Evolutionary conservation across 2,113 vertebrate species (phyloP), one percentile per base, ranked within the genome.

Genomic region (Psilopogon haemacephalus): DNA sequence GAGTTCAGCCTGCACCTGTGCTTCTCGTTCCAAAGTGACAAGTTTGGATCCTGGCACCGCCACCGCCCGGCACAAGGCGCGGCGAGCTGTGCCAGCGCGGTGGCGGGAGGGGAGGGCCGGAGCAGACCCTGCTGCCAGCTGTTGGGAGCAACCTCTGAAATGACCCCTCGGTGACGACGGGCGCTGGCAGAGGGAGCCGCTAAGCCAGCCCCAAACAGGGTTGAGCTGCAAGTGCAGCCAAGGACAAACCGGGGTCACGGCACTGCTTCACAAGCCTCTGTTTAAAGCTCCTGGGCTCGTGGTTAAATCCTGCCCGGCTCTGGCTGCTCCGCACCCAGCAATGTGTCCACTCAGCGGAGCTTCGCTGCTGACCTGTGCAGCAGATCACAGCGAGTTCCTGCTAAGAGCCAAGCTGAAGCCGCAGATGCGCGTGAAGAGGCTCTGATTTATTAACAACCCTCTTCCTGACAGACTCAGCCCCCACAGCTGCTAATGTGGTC

Each of bases 1-100:
- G 26, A 27, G 84, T 19, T 28, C 38, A 69, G 73, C 40, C 54
- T 38, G 95, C 94, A 96, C 86, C 93, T 95, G 95, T 71, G 84
- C 83, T 59, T 1, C 64, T 63, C 6, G 11, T 33, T 42, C 70
- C 92, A 8, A 15, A 55, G 60, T 5, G 12, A 48, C 7, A 7
- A 37, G 42, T 15, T 2, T 16, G 84, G 71, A 38, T 50, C 42
- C 94, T 90, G 93, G 96, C 88, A 77, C 59, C 27, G 3, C 26
- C n/a, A 12, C 30, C 16, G 5, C 4, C 60, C 33, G 33, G 87
- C 59, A 37, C 44, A 44, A 67, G 33, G 37, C 15, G 8, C 15
- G 0, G 35, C 2, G 24, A 42, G n/a, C 14, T 2, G 40, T 67
- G 89, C 86, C 37, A 67, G 81, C 13, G 8, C 56, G 2, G 9